Base-by-base conservation (phyloP, 2,888 invertebrate species). In the Heteropelma amictum region DNA sequence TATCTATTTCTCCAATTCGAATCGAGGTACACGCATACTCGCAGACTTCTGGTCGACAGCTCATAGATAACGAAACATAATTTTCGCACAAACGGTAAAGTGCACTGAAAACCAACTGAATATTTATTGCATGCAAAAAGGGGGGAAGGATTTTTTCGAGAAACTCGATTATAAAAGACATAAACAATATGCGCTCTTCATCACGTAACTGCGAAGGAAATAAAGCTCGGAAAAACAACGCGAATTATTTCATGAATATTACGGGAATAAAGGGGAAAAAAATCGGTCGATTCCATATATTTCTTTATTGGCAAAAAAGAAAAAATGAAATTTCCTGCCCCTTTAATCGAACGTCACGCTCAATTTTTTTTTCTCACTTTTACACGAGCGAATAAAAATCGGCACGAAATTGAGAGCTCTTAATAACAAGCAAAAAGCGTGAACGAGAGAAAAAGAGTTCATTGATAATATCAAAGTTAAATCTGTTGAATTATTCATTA, bases 401-500 rank as follows among this genome's bases (percentile, higher is more conserved):
- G 56, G n/a, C 17, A 49, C 23, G 23, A 54, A 68, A 47, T 61
- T 54, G 40, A 49, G 49, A 49, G 56, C 35, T 56, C 69, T 64
- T 51, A 73, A 69, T 63, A 63, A 69, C 54, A 69, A 54, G 14
- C 35, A 8, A 19, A 17, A 60, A 28, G n/a, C 30, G 58, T 17
- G 17, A 42, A 17, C 3, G 40, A 17, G 54, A 28, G 42, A 53
- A 42, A 45, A 17, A 54, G 35, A 68, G 40, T 33, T 17, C 61
- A 61, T 45, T 56, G 56, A 40, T 33, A 30, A 26, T 40, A 71
- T n/a, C 17, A 68, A 49, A 40, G 61, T 73, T 61, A 35, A 56
- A 64, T 64, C 51, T 17, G 49, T 69, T 69, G 69, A 73, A 69
- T 64, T 69, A 69, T 74, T 74, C 69, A 70, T 74, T 69, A n/a